Evolutionary conservation across 2,888 invertebrate species (phyloP).

Genomic region (Campoplex capitator): DNA sequence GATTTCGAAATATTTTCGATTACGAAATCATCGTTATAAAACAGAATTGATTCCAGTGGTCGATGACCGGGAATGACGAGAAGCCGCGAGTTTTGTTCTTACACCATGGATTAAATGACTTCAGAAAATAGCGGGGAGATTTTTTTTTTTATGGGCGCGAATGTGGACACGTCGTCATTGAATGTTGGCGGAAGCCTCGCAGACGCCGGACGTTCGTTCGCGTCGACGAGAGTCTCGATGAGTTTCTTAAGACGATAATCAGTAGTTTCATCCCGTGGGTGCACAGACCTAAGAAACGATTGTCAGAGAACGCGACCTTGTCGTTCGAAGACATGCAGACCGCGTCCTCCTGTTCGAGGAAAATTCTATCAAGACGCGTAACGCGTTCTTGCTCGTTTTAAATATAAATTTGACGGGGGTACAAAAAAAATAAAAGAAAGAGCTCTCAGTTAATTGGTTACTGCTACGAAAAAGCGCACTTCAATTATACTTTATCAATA

Average conservation of each 20-base stretch:
- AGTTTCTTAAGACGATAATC: slow-evolving; percentile 52
- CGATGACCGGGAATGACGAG: not conserved
- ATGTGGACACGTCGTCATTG: slow-evolving; percentile 66
- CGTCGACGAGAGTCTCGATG: slow-evolving; percentile 59
- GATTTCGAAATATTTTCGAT: not conserved
- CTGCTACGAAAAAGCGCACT: not conserved
- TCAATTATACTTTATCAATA: not conserved
- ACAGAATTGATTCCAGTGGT: not conserved
- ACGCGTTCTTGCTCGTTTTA: slow-evolving; percentile 9
- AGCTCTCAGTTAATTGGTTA: slow-evolving; percentile 46
- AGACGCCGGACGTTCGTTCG: slow-evolving; percentile 77
- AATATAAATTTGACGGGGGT: slow-evolving; percentile 26
- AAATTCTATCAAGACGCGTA: slow-evolving; percentile 70
- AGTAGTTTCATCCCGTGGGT: slow-evolving; percentile 56
- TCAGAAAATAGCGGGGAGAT: not conserved
- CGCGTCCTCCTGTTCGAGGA: slow-evolving; percentile 80
- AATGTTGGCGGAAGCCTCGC: slow-evolving; percentile 76
- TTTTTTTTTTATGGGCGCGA: slow-evolving; percentile 19
- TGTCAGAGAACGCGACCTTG: slow-evolving; percentile 79
- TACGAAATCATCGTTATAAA: not conserved
- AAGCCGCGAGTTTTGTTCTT: too few relatives aligned
- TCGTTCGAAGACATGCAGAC: slow-evolving; percentile 78
- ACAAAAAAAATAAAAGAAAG: not conserved
- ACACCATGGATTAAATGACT: slow-evolving; percentile 20
- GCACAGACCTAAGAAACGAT: slow-evolving; percentile 64